phyloP scores from a whole-genome alignment of 1,140 invertebrate species.

The Maniola jurtina region DNA sequence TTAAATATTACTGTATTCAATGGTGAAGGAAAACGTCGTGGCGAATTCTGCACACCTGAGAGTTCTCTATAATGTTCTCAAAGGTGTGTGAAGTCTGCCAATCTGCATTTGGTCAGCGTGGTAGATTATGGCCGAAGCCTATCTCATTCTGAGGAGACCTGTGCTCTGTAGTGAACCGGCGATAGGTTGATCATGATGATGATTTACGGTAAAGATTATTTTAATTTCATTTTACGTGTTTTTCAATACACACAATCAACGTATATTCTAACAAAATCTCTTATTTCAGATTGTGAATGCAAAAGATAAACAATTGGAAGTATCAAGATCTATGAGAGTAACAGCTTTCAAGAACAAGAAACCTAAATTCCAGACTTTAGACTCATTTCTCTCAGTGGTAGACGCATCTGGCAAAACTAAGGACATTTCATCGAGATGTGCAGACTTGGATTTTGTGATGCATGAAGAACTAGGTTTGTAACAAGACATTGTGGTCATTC shows the following conservation, averaged over 20 bases:
- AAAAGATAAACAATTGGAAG: conserved; percentile 79
- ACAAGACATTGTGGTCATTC: not conserved
- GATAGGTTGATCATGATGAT: too few species aligned
- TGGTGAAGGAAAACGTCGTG: too few species aligned
- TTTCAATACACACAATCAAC: not conserved
- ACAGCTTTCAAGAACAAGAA: conserved; percentile 73
- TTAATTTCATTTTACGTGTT: too few species aligned
- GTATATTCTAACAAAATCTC: conserved; percentile 6
- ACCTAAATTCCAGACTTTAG: conserved; percentile 84
- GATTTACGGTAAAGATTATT: too few species aligned
- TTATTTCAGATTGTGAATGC: conserved; percentile 80
- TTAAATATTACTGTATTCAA: too few species aligned
- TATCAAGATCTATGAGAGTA: conserved; percentile 82
- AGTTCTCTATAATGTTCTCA: too few species aligned
- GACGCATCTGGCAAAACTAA: conserved; percentile 65
- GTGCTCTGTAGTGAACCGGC: too few species aligned
- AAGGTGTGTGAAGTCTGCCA: too few species aligned
- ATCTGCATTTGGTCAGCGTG: too few species aligned
- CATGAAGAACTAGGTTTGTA: conserved; percentile 69
- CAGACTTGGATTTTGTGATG: conserved; percentile 71
- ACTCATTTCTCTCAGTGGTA: conserved; percentile 79
- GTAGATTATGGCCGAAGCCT: too few species aligned
- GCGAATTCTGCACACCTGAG: too few species aligned
- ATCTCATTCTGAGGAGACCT: too few species aligned
- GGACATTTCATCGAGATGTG: conserved; percentile 73